Conservation (phyloP, 2,113 vertebrate species). For the chimpanzee (Pan troglodytes) region DNA sequence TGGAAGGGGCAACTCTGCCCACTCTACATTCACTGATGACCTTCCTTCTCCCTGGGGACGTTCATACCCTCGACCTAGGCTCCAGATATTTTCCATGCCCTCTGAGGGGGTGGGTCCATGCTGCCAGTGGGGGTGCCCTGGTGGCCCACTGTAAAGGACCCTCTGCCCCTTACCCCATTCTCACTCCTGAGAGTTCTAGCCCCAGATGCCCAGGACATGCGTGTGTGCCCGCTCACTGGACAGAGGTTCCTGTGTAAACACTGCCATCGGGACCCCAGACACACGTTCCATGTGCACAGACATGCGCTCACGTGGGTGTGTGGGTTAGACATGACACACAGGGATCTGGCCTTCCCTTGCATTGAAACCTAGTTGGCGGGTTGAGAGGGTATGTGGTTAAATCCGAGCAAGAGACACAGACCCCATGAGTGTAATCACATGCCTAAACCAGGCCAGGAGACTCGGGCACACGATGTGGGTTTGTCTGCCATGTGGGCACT, state of each 20-base stretch:
- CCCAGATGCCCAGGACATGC: rapidly evolving
- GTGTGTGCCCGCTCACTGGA: background rate
- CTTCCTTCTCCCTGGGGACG: background rate
- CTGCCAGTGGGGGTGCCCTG: background rate
- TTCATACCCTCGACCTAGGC: background rate
- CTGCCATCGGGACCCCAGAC: background rate
- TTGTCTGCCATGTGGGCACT: background rate
- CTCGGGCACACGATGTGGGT: background rate
- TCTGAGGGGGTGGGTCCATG: background rate
- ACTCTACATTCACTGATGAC: background rate
- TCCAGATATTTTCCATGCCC: rapidly evolving
- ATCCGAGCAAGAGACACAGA: background rate
- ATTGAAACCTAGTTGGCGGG: background rate
- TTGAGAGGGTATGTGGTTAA: background rate
- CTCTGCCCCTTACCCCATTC: background rate
- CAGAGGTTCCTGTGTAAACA: background rate
- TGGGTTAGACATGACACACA: background rate
- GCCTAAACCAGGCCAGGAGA: background rate
- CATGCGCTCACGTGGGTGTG: rapidly evolving
- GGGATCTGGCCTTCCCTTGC: background rate
- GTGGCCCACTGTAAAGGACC: too few relatives aligned
- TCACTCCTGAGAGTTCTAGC: background rate
- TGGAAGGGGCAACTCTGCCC: background rate
- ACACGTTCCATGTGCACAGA: background rate
- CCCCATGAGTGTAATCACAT: rapidly evolving